These are phyloP conservation scores for Junonia oenone DNA, from an alignment of 2,888 invertebrate species.

Conservation along the genomic window DNA sequence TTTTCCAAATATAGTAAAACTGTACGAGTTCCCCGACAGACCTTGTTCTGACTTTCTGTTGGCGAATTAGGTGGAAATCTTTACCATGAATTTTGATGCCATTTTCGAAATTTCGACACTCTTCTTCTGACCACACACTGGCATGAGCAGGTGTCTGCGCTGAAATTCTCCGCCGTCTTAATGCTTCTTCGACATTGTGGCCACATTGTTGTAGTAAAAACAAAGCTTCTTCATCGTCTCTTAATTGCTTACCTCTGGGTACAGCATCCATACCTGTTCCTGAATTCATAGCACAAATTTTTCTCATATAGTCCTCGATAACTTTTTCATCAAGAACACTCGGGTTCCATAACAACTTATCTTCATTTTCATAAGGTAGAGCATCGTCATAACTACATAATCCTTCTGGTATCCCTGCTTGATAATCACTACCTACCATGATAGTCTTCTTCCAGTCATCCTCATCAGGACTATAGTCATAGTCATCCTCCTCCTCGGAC, in stretches of 20 bases:
- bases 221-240: conserved; percentile 94
- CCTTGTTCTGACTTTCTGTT: conserved; percentile 95
- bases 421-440: conserved; percentile 96
- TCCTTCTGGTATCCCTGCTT: conserved; percentile 95
- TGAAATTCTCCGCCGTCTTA: conserved; percentile 88
- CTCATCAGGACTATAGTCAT: conserved; percentile 90
- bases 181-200: conserved; percentile 95
- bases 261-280: conserved; percentile 74
- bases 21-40: conserved; percentile 98
- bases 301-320: conserved; percentile 90
- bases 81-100: conserved; percentile 96
- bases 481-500: conserved; percentile 91
- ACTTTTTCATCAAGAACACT: conserved; percentile 83
- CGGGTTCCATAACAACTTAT: conserved; percentile 96
- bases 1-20: conserved; percentile 98
- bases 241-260: conserved; percentile 86
- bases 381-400: conserved; percentile 95
- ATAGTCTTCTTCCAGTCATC: conserved; percentile 96
- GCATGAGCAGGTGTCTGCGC: conserved; percentile 85
- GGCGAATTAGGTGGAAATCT: conserved; percentile 96
- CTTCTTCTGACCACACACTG: conserved; percentile 97
- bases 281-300: conserved; percentile 73
- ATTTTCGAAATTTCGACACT: conserved; percentile 97
- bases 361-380: conserved; percentile 96
- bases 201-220: conserved; percentile 95